Evolutionary conservation across 2,888 invertebrate species (phyloP).

Genomic region (Dynastes hyllus): DNA sequence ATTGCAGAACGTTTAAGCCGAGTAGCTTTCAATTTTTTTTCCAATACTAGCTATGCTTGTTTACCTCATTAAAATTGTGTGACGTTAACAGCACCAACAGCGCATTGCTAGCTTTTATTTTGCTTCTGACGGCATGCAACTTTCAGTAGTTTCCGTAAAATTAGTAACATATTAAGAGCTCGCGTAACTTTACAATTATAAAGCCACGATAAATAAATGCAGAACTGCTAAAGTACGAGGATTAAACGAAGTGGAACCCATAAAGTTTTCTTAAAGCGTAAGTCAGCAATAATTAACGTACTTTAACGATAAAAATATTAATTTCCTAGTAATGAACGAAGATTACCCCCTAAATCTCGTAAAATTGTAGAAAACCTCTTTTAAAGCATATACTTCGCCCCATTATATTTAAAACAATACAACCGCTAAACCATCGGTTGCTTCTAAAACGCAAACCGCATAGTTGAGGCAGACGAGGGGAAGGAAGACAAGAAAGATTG

Average conservation of each 20-base stretch:
- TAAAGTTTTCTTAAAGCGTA: constrained; percentile 14
- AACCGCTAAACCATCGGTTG: constrained; percentile 38
- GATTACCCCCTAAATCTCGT: constrained; percentile 11
- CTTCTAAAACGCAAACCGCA: constrained; percentile 48
- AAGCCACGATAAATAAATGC: constrained; percentile 20
- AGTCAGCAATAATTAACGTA: constrained; percentile 14
- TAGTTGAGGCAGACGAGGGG: constrained; percentile 42
- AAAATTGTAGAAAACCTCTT: constrained; percentile 25
- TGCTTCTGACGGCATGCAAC: constrained; percentile 1
- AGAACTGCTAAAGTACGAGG: constrained; percentile 27
- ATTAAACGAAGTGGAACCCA: constrained; percentile 34
- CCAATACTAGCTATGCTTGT: too few species aligned
- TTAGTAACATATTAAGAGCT: constrained; percentile 1
- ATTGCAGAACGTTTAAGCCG: too few species aligned
- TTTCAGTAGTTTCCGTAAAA: not conserved
- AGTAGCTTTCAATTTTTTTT: too few species aligned
- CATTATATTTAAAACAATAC: constrained; percentile 45
- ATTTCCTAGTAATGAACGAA: constrained; percentile 27
- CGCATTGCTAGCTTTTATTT: not conserved
- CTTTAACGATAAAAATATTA: constrained; percentile 16
- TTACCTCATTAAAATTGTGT: too few species aligned
- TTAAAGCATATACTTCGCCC: constrained; percentile 13
- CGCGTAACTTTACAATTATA: not conserved
- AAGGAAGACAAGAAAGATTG: constrained; percentile 50
- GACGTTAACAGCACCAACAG: not conserved